Evolutionary conservation across 2,888 invertebrate genomes (phyloP), one percentile per base, ranked within the genome.

Genomic region (Torymus aiolomorphi): DNA sequence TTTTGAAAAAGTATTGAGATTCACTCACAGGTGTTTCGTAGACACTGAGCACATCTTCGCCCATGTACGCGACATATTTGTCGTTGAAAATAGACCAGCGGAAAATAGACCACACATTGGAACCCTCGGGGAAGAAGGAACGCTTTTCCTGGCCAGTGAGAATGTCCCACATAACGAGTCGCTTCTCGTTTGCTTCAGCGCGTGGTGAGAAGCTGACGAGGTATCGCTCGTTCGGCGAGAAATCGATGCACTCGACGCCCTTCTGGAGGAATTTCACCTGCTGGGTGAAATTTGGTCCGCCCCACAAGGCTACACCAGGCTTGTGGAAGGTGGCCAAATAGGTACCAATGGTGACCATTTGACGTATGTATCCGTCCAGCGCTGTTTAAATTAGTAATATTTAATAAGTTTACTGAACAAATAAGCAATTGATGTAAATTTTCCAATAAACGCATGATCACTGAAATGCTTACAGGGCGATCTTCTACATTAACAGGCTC

Each of bases 21-120:
- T 42, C 71, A 90, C 91, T 90, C 88, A 93, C 94, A 0, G 98
- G 98, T 0, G 99, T 98, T 91, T 98, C 98, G 88, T 98, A 99
- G 14, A 99, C 96, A 83, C 97, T 97, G 52, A 99, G 94, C 51
- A 95, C 91, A 86, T 97, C 97, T 74, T 94, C 93, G 0, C 95
- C 95, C 88, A 98, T 94, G 80, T 97, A 93, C 0, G 98, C 98
- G 87, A 99, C 97, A 91, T 95, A 99, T 88, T 95, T 95, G 89
- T 98, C 98, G 89, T 98, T 98, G 88, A n/a, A n/a, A n/a, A 96
- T 95, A 76, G 97, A 98, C 98, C 99, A 99, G 86, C 98, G 96
- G 93, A 98, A 97, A 84, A 98, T 96, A 0, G 98, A 98, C 96
- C 98, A 97, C 0, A 95, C 94, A 0, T 96, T 94, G 80, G 95